These are phyloP conservation scores for Papilio aristodemus DNA, from an alignment of 1,140 invertebrate species.

Conservation along the genomic window DNA sequence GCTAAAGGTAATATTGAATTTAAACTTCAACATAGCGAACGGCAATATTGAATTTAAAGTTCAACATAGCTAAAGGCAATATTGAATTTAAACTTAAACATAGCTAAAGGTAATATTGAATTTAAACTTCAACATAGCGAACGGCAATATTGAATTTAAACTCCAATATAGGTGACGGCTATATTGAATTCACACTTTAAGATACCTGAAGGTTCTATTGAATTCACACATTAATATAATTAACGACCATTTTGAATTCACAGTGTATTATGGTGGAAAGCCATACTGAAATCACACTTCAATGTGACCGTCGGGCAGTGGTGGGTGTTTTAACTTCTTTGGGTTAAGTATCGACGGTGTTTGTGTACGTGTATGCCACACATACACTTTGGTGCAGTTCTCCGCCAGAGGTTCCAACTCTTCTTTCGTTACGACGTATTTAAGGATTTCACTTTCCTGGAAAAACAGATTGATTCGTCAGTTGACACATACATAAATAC, in stretches of 20 bases:
- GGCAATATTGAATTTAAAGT: too few species aligned
- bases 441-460: constrained; percentile 92
- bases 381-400: constrained; percentile 94
- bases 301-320: constrained; percentile 83
- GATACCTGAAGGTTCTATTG: neutral
- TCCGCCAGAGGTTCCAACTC: constrained; percentile 94
- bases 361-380: constrained; percentile 98
- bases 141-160: neutral
- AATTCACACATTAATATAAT: neutral
- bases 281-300: constrained; percentile 83
- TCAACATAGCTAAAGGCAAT: too few species aligned
- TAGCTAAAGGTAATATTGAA: too few species aligned
- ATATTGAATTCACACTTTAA: neutral
- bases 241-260: neutral
- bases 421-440: constrained; percentile 87
- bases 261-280: too few species aligned
- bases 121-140: neutral
- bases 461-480: constrained; percentile 41
- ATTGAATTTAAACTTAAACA: too few species aligned
- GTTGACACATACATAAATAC: too few species aligned
- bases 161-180: neutral
- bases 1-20: too few species aligned
- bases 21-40: too few species aligned
- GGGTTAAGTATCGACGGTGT: constrained; percentile 87
- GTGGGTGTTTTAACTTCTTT: constrained; percentile 79